Evolutionary conservation across 2,113 vertebrate genomes (phyloP), one percentile per base, ranked within the genome.

Genomic region (Grantiella picta): DNA sequence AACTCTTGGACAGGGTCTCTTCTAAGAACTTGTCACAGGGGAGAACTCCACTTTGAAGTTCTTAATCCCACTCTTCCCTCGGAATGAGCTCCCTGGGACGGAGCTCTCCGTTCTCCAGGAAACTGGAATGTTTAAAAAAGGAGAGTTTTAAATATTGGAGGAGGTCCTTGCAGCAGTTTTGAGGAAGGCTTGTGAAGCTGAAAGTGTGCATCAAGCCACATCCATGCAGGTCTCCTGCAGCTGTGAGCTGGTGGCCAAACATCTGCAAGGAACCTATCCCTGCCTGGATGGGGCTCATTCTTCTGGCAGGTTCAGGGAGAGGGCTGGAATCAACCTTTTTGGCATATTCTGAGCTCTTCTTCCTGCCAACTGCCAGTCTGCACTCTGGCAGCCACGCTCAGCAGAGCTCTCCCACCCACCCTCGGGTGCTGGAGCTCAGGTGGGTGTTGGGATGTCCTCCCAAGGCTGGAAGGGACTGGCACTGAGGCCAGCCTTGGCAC

Each of bases 1-100:
- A 89, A 42, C 82, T 92, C 72, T 89, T 94, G 93, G 92, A 93
- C 85, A 90, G 88, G 90, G 85, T 86, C 69, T 92, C 85, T 88
- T 91, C 72, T 95, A 92, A 94, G 95, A 96, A 90, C 86, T 89
- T 79, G 90, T 96, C 92, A 94, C 76, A 70, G 66, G 85, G 88
- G 92, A 96, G 61, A 83, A 56, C 73, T 92, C 54, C 31, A 45
- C 96, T 96, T 95, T 92, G 96, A 96, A 96, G 95, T 92, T 63
- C 88, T 96, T 96, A 96, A 96, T 96, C 83, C 78, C 65, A 36
- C 92, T 83, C 68, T 94, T 93, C 56, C 71, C 44, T 83, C 16
- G 3, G 71, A 95, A 82, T 9, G 56, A 90, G 88, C 71, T 97
- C 82, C 64, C 82, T 69, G 66, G 85, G 92, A 94, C 76, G 90